These are phyloP conservation scores for Netelia fuscicornis DNA, from an alignment of 2,888 invertebrate genomes.

Conservation along the genomic window DNA sequence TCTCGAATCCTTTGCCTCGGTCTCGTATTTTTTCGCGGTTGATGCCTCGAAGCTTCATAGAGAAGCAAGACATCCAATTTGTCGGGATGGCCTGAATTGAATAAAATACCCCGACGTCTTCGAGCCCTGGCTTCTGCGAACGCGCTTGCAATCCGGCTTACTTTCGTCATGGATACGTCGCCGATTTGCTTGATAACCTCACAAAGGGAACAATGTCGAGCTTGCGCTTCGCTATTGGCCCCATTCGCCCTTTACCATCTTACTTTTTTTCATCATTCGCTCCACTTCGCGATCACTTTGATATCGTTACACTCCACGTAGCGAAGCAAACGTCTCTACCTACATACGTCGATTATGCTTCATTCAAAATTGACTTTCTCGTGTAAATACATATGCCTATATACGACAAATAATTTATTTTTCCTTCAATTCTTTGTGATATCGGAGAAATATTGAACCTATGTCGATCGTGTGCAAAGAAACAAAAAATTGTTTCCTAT, in stretches of 20 bases:
- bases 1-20: conserved; percentile 44
- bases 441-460: no score
- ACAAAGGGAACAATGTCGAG: conserved; percentile 47
- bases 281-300: no score
- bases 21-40: conserved; percentile 41
- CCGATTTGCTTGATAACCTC: conserved; percentile 58
- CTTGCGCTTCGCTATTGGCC: not conserved
- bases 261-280: not conserved
- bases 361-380: no score
- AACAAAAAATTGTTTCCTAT: no score
- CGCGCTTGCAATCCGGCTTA: conserved; percentile 20
- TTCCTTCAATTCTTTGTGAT: no score
- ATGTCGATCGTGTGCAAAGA: no score
- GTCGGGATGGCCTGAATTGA: conserved; percentile 65
- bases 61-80: conserved; percentile 61
- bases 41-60: conserved; percentile 1
- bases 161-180: conserved; percentile 54
- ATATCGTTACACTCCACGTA: no score
- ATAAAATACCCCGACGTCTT: conserved; percentile 65
- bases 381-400: no score
- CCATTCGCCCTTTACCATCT: no score
- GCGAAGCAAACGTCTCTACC: no score
- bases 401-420: no score
- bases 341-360: no score
- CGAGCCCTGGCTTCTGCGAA: conserved; percentile 13